These are phyloP conservation scores for Pteropus alecto DNA, from an alignment of 2,113 vertebrate genomes.

Conservation along the genomic window DNA sequence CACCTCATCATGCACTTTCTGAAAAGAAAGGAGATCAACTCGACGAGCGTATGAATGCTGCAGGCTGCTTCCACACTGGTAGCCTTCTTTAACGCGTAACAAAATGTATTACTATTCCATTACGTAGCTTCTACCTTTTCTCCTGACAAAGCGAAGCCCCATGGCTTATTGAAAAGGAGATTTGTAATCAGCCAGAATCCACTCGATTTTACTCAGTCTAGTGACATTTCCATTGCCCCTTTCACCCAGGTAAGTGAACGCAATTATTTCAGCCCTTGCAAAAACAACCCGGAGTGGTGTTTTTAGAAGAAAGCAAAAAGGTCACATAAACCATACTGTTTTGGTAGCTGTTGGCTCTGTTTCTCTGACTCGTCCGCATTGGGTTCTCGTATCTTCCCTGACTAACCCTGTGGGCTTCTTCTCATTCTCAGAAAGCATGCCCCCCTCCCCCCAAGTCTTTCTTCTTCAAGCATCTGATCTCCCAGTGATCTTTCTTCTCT, in stretches of 20 bases:
- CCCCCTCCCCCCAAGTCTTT: background rate
- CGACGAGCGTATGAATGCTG: background rate
- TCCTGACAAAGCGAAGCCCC: conserved; percentile 31
- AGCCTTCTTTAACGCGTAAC: conserved; percentile 10
- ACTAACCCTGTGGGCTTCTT: background rate
- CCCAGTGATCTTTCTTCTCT: background rate
- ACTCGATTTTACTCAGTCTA: background rate
- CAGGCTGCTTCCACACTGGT: background rate
- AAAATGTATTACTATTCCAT: conserved; percentile 8
- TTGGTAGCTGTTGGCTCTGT: background rate
- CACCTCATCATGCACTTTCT: background rate
- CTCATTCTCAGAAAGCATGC: background rate
- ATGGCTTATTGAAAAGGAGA: conserved; percentile 38
- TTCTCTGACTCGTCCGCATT: background rate
- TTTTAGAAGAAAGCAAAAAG: background rate
- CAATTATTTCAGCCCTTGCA: conserved; percentile 42
- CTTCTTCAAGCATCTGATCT: background rate
- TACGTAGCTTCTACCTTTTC: conserved; percentile 49
- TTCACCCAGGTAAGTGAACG: conserved; percentile 33
- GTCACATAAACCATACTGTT: conserved; percentile 17
- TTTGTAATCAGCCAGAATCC: conserved; percentile 37
- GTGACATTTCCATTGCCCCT: background rate
- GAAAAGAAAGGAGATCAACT: background rate
- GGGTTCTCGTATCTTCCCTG: accelerated
- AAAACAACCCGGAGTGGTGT: background rate